A percentile compares a stretch with the other conserved stretches of the same genome.
phyloP scores from a whole-genome alignment of 1,140 invertebrate genomes.

The Drosophila nebulosa region DNA sequence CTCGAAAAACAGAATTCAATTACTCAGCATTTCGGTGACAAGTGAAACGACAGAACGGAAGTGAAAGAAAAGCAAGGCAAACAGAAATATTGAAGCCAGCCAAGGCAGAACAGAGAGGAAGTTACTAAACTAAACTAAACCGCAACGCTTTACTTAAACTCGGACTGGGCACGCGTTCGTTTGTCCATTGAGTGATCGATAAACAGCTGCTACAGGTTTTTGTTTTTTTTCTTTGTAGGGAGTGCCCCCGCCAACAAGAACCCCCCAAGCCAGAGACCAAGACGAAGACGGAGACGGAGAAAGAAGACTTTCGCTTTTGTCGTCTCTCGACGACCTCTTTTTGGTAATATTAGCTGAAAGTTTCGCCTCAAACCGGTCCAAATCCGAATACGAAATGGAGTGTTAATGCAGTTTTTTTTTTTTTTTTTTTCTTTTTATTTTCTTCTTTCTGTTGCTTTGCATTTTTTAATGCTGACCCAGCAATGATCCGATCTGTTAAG shows the following conservation, averaged over 20 bases:
- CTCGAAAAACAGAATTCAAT: background rate
- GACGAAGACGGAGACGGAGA: background rate
- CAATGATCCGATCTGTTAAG: conserved; percentile 1
- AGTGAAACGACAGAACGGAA: conserved; percentile 12
- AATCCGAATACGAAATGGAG: conserved; percentile 11
- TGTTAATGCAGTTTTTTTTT: conserved; percentile 32
- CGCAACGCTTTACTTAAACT: background rate
- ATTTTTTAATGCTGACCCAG: conserved; percentile 8
- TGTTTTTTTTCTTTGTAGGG: background rate
- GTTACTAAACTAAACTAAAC: background rate
- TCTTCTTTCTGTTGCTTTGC: conserved; percentile 7
- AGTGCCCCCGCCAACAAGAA: no score
- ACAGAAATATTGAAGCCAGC: background rate
- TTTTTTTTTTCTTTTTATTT: background rate
- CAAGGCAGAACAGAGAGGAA: background rate
- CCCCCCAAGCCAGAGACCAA: background rate
- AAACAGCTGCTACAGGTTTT: conserved; percentile 31
- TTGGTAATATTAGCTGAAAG: conserved; percentile 41
- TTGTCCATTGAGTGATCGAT: background rate
- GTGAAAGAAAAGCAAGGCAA: conserved; percentile 22
- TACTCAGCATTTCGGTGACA: conserved; percentile 2
- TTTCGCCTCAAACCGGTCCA: conserved; percentile 63
- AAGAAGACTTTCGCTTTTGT: conserved; percentile 47
- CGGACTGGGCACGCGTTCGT: conserved; percentile 5
- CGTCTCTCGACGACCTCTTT: conserved; percentile 39